Evolutionary conservation across 53 echinoderm and acorn worm species (phyloP).

Genomic region (Hippasteria phrygiana): DNA sequence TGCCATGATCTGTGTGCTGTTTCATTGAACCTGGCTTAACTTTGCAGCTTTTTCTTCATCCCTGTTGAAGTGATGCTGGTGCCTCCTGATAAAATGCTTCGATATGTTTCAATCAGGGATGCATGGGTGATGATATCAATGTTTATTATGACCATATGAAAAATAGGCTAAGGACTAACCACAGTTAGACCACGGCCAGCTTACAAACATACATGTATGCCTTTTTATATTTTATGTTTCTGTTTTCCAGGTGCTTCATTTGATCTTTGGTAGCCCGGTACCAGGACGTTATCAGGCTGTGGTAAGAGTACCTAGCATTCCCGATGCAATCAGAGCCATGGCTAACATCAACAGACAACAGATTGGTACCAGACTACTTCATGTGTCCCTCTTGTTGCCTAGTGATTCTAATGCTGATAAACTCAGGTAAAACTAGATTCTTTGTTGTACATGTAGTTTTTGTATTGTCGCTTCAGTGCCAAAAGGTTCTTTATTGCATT

Average conservation of each 20-base stretch:
- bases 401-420: constrained; percentile 89
- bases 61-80: too few relatives aligned
- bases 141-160: too few relatives aligned
- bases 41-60: too few relatives aligned
- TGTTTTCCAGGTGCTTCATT: constrained; percentile 80
- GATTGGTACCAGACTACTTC: constrained; percentile 87
- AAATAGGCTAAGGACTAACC: too few relatives aligned
- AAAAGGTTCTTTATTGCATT: too few relatives aligned
- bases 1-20: too few relatives aligned
- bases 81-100: too few relatives aligned
- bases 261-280: constrained; percentile 81
- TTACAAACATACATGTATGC: not conserved
- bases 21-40: too few relatives aligned
- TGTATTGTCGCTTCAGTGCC: too few relatives aligned
- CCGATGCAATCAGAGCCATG: constrained; percentile 92
- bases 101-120: too few relatives aligned
- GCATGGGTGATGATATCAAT: too few relatives aligned
- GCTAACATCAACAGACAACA: constrained; percentile 83
- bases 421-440: constrained; percentile 72
- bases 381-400: constrained; percentile 83
- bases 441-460: not conserved
- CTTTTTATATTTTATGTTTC: not conserved
- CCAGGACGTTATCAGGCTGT: constrained; percentile 91
- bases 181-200: too few relatives aligned
- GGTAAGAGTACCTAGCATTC: constrained; percentile 84